Evolutionary conservation across 2,888 invertebrate species (phyloP), one percentile per base, ranked within the genome.

Genomic region (Anorthoa munda): DNA sequence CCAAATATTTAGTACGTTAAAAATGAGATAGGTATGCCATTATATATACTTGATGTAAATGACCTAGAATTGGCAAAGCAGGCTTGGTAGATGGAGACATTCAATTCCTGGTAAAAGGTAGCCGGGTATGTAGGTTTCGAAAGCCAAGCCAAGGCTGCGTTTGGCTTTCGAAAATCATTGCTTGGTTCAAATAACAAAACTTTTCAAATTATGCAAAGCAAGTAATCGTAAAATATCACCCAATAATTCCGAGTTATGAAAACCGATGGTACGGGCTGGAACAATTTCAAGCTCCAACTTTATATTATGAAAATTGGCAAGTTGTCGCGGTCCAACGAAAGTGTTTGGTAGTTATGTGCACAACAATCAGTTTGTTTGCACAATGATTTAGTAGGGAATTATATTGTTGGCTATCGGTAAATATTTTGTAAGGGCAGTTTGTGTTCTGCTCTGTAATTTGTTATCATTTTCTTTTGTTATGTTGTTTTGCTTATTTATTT

Each of bases 281-380:
- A 86, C 88, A 88, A 89, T 88, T 89, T 84, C 87, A 66, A 68
- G 66, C 83, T 79, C 86, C 81, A 93, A 93, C 91, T 93, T 92
- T 92, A 90, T 90, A 91, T 91, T 90, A 91, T 90, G 88, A 88
- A 83, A 91, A 92, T 93, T 93, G 31, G 84, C 75, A 90, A 93
- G 88, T 93, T 88, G 90, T 87, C 84, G 89, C 77, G 89, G 90
- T 88, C 74, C 73, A 75, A 66, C 72, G 86, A 88, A 90, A 90
- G 88, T 89, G 89, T 91, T 87, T 84, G 75, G 77, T 81, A 81
- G 79, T 82, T 82, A 75, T 81, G 81, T 82, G 79, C 74, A 48
- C 45, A 85, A 66, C 79, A 84, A 83, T 77, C 58, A 71, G 71
- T 72, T 82, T 77, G 75, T 81, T 76, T 72, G 66, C 23, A 23